A percentile compares a stretch with the other conserved stretches of the same genome.
Conservation (phyloP, 1,140 invertebrate genomes). For the Triops cancriformis region DNA sequence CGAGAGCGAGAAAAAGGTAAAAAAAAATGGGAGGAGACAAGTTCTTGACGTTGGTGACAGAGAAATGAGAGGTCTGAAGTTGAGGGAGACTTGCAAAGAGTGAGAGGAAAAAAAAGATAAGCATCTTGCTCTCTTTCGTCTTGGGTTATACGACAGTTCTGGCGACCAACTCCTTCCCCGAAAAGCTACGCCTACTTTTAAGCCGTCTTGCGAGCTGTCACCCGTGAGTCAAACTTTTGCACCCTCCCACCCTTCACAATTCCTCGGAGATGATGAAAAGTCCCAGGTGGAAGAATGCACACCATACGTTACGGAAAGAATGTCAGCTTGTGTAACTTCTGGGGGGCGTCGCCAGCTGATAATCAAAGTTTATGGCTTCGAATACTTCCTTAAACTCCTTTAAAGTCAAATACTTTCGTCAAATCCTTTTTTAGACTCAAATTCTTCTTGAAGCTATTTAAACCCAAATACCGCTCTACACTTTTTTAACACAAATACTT, state of each 20-base stretch:
- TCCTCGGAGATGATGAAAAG: neutral
- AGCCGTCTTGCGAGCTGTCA: neutral
- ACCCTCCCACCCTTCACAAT: neutral
- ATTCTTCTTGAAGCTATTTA: too few species aligned
- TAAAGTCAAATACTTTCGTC: too few species aligned
- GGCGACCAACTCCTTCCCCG: neutral
- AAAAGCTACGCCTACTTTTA: neutral
- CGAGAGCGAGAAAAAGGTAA: neutral
- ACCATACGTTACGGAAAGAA: too few species aligned
- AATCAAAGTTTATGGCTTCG: too few species aligned
- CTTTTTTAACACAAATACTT: too few species aligned
- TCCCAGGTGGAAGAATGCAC: neutral
- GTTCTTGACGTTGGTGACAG: slow-evolving; percentile 2
- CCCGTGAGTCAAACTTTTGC: neutral
- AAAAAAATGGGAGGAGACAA: neutral
- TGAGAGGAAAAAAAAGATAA: neutral
- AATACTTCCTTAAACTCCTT: too few species aligned
- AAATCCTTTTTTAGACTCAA: too few species aligned
- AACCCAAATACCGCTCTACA: too few species aligned
- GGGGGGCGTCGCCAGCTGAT: too few species aligned
- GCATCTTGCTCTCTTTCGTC: neutral
- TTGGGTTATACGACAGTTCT: neutral
- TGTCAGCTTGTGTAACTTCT: too few species aligned
- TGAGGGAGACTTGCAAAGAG: neutral
- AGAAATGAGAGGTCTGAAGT: neutral